Conservation (phyloP, 37 sponge, comb jelly and placozoan genomes). For the Cladorhizidae sp. region DNA sequence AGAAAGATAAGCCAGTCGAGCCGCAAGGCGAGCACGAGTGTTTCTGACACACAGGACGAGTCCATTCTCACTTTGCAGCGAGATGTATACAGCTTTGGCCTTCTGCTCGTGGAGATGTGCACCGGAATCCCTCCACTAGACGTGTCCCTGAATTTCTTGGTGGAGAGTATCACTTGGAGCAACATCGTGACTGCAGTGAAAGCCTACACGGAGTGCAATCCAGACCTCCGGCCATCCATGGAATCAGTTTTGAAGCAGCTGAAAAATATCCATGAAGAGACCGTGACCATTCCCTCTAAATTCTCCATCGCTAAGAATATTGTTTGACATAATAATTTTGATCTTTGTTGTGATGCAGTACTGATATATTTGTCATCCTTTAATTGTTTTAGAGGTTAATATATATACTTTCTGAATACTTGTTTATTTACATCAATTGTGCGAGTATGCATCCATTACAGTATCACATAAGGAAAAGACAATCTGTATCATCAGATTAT, state of each 20-base stretch:
- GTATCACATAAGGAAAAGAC: too few species aligned
- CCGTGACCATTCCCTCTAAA: neutral
- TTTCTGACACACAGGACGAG: constrained; percentile 12
- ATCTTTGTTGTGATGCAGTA: too few species aligned
- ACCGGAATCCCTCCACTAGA: constrained; percentile 36
- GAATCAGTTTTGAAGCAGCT: constrained; percentile 7
- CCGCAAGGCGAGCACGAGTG: neutral
- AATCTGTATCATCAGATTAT: too few species aligned
- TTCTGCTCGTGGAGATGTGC: constrained; percentile 64
- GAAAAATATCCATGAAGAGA: neutral
- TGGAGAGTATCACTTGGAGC: constrained; percentile 54
- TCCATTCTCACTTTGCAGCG: constrained; percentile 24
- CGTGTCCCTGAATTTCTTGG: constrained; percentile 35
- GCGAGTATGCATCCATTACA: too few species aligned
- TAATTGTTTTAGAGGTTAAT: too few species aligned
- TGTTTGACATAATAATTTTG: too few species aligned
- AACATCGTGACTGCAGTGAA: constrained; percentile 4
- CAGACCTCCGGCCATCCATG: constrained; percentile 28
- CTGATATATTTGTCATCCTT: too few species aligned
- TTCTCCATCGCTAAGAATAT: neutral
- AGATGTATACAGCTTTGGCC: constrained; percentile 66
- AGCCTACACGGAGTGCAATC: constrained; percentile 1
- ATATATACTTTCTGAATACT: too few species aligned
- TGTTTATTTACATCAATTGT: too few species aligned
- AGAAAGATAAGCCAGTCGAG: neutral